A percentile compares a stretch with the other conserved stretches of the same genome.
phyloP scores from a whole-genome alignment of 2,888 invertebrate species.

The Arctia plantaginis region DNA sequence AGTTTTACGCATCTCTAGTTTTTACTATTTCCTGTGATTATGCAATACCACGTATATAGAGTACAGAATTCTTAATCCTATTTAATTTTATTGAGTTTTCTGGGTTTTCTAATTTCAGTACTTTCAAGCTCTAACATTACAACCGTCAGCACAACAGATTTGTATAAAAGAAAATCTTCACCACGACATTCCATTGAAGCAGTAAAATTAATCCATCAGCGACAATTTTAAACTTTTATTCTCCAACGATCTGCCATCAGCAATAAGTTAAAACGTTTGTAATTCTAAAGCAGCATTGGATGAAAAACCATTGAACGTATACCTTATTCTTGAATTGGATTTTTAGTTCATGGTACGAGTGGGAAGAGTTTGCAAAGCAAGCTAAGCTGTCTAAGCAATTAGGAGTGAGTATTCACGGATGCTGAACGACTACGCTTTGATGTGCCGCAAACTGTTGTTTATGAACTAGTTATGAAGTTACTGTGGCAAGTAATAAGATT shows the following conservation, averaged over 20 bases:
- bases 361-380: conserved; percentile 53
- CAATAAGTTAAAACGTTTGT: accelerated
- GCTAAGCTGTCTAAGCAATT: conserved; percentile 58
- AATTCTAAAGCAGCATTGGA: conserved; percentile 12
- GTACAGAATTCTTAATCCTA: not conserved
- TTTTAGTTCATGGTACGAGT: conserved; percentile 16
- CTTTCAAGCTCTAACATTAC: conserved; percentile 25
- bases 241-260: conserved; percentile 6
- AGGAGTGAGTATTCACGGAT: conserved; percentile 45
- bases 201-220: not conserved
- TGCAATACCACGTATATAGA: not conserved
- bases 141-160: conserved; percentile 47
- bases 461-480: conserved; percentile 25
- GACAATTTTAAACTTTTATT: accelerated
- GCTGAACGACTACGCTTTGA: conserved; percentile 49
- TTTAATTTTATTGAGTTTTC: not conserved
- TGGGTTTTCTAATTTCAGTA: conserved; percentile 3
- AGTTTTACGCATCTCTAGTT: not conserved
- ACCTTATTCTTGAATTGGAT: conserved; percentile 16
- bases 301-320: not conserved
- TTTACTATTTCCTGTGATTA: not conserved
- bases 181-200: conserved; percentile 25
- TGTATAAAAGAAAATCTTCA: conserved; percentile 38
- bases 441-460: conserved; percentile 39
- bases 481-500: conserved; percentile 2